Percentiles rank a stretch among this genome's conserved stretches.
Evolutionary conservation across 1,140 invertebrate genomes (phyloP).

Genomic region (Rhagoletis pomonella): DNA sequence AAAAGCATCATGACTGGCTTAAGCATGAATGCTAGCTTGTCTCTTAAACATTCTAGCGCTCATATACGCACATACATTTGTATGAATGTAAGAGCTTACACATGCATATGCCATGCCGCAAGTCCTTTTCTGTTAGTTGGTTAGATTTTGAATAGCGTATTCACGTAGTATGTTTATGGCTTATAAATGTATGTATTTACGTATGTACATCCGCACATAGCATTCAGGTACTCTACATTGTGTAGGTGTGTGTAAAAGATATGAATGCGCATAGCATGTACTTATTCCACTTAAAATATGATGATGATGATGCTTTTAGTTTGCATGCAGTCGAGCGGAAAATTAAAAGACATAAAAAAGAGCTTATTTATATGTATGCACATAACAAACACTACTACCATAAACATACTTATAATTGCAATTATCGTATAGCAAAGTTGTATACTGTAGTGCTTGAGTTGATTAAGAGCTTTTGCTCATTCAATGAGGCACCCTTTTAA

Average conservation of each 20-base stretch:
- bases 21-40: conserved; percentile 10
- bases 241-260: neutral
- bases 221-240: neutral
- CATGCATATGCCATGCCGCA: neutral
- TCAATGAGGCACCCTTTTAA: conserved; percentile 1
- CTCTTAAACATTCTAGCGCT: neutral
- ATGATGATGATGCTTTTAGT: conserved; percentile 19
- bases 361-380: neutral
- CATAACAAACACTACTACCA: neutral
- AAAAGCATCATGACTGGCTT: neutral
- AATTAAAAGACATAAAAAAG: conserved; percentile 33
- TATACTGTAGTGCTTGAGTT: neutral
- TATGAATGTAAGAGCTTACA: neutral
- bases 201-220: neutral
- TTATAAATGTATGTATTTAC: neutral
- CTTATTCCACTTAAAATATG: conserved; percentile 35
- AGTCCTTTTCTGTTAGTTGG: conserved; percentile 21
- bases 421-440: neutral
- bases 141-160: conserved; percentile 16
- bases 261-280: neutral
- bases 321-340: neutral
- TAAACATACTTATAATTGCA: neutral
- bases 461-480: conserved; percentile 45
- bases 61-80: neutral
- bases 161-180: conserved; percentile 31